Base-by-base conservation (phyloP, 2,113 vertebrate species). In the Otolemur garnettii region DNA sequence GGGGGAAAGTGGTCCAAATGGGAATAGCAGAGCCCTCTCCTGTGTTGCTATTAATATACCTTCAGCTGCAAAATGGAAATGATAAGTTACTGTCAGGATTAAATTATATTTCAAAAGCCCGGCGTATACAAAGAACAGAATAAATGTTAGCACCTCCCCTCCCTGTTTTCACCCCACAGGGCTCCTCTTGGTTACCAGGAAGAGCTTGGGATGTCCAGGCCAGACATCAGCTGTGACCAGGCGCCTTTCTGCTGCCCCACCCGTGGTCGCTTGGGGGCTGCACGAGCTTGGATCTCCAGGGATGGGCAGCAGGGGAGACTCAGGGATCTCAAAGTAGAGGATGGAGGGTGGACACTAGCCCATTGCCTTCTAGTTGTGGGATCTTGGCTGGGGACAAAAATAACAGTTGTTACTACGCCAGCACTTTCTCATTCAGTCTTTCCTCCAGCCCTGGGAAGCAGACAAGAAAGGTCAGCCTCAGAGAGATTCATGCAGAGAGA, bases 261-360 rank as follows among this genome's bases (percentile, higher is more conserved):
- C 68, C 0, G 0, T 12, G 4, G 5, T 6, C 45, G 66, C 19
- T 35, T 0, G 0, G 8, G 5, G 5, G 45, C 1, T 2, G n/a
- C 13, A 12, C 42, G 83, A 87, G 64, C 35, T 80, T 1, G 4
- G 68, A 28, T n/a, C 60, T 60, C 55, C n/a, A 66, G 55, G 35
- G 45, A 1, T 3, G 10, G 10, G 5, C 22, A 24, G 45, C 4
- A 2, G 64, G 66, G 71, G 22, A 45, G 71, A 22, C 21, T 0
- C 2, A 10, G n/a, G 22, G 81, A 18, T 30, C 30, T 57, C 80
- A 33, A 69, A 28, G 38, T 22, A n/a, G 82, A 38, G 18, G 6
- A 1, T 28, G 15, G 17, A 77, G 28, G 21, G 60, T 17, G 28
- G 50, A 14, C 75, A 12, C 17, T 0, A 2, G 50, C 30, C 53